Evolutionary conservation across 2,113 vertebrate genomes (phyloP).

Genomic region (Artemisiospiza belli): DNA sequence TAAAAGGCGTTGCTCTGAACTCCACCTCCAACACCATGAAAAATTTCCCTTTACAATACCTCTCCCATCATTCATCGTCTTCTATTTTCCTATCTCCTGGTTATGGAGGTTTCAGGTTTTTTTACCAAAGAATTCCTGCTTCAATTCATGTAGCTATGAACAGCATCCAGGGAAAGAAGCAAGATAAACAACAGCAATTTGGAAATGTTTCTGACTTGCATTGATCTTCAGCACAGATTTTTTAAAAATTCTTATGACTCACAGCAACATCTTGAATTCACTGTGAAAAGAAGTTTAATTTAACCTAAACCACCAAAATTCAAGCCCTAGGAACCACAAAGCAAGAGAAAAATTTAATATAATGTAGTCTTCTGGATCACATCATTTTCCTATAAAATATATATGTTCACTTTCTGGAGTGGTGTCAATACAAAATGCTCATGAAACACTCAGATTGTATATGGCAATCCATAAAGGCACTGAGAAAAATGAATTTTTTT

Average conservation of each 20-base stretch:
- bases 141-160: not conserved
- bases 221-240: not conserved
- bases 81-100: not conserved
- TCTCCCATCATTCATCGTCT: not conserved
- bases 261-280: not conserved
- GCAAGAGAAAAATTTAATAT: fast-evolving
- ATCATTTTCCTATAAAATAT: not conserved
- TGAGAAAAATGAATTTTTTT: not conserved
- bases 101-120: not conserved
- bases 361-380: not conserved
- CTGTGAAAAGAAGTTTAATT: not conserved
- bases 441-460: not conserved
- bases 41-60: not conserved
- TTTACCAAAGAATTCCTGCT: not conserved
- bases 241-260: not conserved
- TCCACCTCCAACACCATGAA: not conserved
- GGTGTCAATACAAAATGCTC: not conserved
- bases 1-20: not conserved
- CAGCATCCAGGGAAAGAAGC: not conserved
- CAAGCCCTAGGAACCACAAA: not conserved
- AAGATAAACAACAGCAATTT: not conserved
- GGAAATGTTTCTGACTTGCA: not conserved
- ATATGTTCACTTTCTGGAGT: not conserved
- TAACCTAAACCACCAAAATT: not conserved
- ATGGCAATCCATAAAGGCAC: not conserved